Base-by-base conservation (phyloP, 2,113 vertebrate genomes). In the Chloropsis hardwickii region DNA sequence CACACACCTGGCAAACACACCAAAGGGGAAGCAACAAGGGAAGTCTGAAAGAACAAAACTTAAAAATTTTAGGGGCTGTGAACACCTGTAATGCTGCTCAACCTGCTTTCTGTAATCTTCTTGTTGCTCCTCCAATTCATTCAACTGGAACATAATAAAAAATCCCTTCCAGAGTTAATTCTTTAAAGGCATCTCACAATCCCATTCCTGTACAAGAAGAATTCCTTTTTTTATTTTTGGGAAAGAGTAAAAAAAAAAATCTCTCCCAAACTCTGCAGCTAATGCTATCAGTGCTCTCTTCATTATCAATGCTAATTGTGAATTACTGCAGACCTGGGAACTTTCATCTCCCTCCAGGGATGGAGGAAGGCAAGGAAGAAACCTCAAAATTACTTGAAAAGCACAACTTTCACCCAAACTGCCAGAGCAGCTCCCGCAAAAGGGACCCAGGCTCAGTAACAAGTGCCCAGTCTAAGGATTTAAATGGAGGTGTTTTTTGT, bases 271-370 rank as follows among this genome's bases (percentile, higher is more conserved):
- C 82, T 77, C 33, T 88, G 95, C 39, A 90, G 81, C 71, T 95
- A 95, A 95, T 20, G 21, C 51, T 81, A 58, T 54, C 86, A 95
- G n/a, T 48, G 81, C 71, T 94, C 82, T 90, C 86, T 64, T 97
- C 83, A 86, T 95, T 95, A 97, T 73, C 70, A 89, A 56, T 5
- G n/a, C 69, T 88, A 97, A 97, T 47, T 96, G 70, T 83, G 76
- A 94, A 97, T 96, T 93, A 73, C 50, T 31, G 54, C 48, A 61
- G 61, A 90, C 70, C 85, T 92, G 50, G 61, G 86, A 96, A 95
- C 2, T n/a, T 50, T n/a, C 87, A 58, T 76, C 69, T 58, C n/a
- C 61, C 78, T 79, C 67, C 54, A 39, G 51, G 82, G 57, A 67
- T 37, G 16, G 37, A 61, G 33, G 39, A 5, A 72, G 51, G 84